Evolutionary conservation across 2,113 vertebrate genomes (phyloP).

Genomic region (Arothron firmamentum): DNA sequence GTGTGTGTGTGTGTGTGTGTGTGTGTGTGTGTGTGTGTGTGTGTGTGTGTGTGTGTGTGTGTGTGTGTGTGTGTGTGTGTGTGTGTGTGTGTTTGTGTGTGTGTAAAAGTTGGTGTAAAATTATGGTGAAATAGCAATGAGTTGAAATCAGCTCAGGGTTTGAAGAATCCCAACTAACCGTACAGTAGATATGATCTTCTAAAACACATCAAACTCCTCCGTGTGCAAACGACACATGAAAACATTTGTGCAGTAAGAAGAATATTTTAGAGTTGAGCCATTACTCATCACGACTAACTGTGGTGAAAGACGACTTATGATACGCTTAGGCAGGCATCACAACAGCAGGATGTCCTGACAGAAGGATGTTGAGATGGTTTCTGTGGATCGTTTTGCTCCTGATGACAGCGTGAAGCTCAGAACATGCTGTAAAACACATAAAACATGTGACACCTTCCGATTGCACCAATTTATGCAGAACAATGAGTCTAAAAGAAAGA

Average conservation of each 20-base stretch:
- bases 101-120: too few relatives aligned
- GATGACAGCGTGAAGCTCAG: slow-evolving; percentile 38
- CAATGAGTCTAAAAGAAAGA: too few relatives aligned
- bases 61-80: too few relatives aligned
- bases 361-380: slow-evolving; percentile 30
- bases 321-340: slow-evolving; percentile 25
- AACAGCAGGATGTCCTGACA: slow-evolving; percentile 36
- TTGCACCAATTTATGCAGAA: too few relatives aligned
- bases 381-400: slow-evolving; percentile 22
- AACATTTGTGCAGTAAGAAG: neutral
- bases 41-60: neutral
- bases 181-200: neutral
- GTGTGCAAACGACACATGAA: neutral
- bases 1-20: too few relatives aligned
- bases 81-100: too few relatives aligned
- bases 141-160: too few relatives aligned
- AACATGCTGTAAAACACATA: too few relatives aligned
- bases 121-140: too few relatives aligned
- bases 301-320: slow-evolving; percentile 25
- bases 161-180: too few relatives aligned
- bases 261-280: slow-evolving; percentile 16
- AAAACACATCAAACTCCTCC: slow-evolving; percentile 1
- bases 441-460: too few relatives aligned
- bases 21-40: neutral
- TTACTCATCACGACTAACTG: slow-evolving; percentile 3